phyloP scores from a whole-genome alignment of 2,797 vertebrate genomes.

The Urocyon cinereoargenteus region DNA sequence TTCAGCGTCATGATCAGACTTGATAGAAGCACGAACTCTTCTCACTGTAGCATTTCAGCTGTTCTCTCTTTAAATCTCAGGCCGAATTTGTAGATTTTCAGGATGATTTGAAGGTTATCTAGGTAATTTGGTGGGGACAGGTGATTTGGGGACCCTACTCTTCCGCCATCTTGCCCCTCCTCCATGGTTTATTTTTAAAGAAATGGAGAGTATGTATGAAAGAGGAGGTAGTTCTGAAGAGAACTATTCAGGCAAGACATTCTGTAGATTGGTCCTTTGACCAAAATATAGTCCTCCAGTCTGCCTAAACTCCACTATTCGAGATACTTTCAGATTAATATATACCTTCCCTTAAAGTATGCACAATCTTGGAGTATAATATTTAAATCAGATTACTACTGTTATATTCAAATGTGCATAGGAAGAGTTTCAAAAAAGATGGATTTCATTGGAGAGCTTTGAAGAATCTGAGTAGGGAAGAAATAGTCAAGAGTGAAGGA shows the following conservation, averaged over 20 bases:
- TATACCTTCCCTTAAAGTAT: background rate
- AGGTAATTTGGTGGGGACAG: too few relatives aligned
- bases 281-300: background rate
- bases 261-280: background rate
- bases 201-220: background rate
- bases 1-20: too few relatives aligned
- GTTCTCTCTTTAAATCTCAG: too few relatives aligned
- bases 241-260: background rate
- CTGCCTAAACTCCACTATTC: background rate
- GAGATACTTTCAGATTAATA: background rate
- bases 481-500: background rate
- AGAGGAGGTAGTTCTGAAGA: background rate
- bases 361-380: background rate
- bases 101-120: too few relatives aligned
- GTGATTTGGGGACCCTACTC: too few relatives aligned
- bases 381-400: conserved; percentile 39
- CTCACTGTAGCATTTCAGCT: too few relatives aligned
- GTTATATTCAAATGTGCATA: background rate
- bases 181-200: background rate
- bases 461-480: background rate
- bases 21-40: too few relatives aligned
- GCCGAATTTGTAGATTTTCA: too few relatives aligned
- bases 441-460: background rate
- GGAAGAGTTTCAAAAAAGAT: conserved; percentile 13
- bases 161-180: too few relatives aligned